phyloP scores from a whole-genome alignment of 1,140 invertebrate genomes.

The Helicorthomorpha holstii region DNA sequence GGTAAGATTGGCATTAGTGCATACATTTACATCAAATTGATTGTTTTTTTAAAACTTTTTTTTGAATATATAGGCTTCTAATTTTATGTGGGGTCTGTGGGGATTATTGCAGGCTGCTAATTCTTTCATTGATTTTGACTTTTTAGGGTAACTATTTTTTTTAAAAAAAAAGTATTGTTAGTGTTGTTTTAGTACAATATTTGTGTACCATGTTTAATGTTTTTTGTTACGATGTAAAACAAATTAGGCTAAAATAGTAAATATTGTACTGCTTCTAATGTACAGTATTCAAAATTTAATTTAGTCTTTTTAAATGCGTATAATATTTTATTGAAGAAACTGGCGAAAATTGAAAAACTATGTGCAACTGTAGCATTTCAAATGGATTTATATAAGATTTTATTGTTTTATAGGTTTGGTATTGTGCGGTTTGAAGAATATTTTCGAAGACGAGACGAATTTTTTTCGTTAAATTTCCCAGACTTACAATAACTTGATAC shows the following conservation, averaged over 20 bases:
- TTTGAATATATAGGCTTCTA: conserved; percentile 32
- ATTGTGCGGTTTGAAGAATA: neutral
- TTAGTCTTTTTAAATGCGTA: too few relatives aligned
- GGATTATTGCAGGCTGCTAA: conserved; percentile 73
- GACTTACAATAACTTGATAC: too few relatives aligned
- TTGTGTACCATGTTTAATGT: too few relatives aligned
- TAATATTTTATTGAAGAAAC: too few relatives aligned
- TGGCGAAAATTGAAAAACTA: too few relatives aligned
- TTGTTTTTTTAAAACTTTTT: neutral
- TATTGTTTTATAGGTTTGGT: conserved; percentile 1
- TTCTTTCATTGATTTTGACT: conserved; percentile 89
- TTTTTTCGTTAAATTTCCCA: conserved; percentile 7
- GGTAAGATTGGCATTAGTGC: conserved; percentile 16
- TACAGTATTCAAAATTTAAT: too few relatives aligned
- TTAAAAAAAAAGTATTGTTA: too few relatives aligned
- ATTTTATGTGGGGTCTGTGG: conserved; percentile 90
- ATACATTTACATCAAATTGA: neutral
- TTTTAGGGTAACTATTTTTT: conserved; percentile 50
- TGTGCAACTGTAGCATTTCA: neutral
- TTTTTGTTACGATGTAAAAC: too few relatives aligned
- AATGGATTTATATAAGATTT: neutral
- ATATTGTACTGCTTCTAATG: too few relatives aligned
- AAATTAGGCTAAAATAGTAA: too few relatives aligned
- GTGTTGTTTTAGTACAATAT: too few relatives aligned
- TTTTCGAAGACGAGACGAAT: conserved; percentile 2